Conservation (phyloP, 2,797 vertebrate species). For the Schizothorax lantsangensis region DNA sequence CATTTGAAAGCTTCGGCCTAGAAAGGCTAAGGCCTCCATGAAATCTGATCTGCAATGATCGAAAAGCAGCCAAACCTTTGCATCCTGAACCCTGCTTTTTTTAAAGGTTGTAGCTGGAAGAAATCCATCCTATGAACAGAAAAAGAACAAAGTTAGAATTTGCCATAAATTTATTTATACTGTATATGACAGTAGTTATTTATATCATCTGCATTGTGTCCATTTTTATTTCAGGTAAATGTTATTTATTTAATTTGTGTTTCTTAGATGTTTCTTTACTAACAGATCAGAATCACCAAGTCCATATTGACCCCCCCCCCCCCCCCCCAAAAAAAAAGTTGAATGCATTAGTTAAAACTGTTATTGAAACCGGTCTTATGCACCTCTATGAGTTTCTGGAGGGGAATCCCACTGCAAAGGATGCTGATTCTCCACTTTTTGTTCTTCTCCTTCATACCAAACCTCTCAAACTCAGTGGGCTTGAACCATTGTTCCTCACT, state of each 20-base stretch:
- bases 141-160: neutral
- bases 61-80: neutral
- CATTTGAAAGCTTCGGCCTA: neutral
- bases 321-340: neutral
- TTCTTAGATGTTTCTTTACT: neutral
- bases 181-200: neutral
- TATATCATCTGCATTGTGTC: neutral
- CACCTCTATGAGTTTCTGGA: slow-evolving; percentile 28
- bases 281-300: neutral
- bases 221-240: neutral
- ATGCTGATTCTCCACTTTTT: slow-evolving; percentile 27
- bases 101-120: neutral
- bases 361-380: neutral
- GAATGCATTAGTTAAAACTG: neutral
- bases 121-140: neutral
- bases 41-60: neutral
- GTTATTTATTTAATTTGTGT: neutral
- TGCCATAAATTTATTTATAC: neutral
- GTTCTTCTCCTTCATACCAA: slow-evolving; percentile 1
- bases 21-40: neutral
- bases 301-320: neutral
- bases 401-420: neutral
- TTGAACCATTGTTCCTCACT: slow-evolving; percentile 25
- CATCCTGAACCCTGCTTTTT: neutral
- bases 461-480: slow-evolving; percentile 21